Percentiles rank a stretch among this genome's conserved stretches.
These are phyloP conservation scores for Crotalus adamanteus DNA, from an alignment of 2,797 vertebrate genomes.

Conservation along the genomic window DNA sequence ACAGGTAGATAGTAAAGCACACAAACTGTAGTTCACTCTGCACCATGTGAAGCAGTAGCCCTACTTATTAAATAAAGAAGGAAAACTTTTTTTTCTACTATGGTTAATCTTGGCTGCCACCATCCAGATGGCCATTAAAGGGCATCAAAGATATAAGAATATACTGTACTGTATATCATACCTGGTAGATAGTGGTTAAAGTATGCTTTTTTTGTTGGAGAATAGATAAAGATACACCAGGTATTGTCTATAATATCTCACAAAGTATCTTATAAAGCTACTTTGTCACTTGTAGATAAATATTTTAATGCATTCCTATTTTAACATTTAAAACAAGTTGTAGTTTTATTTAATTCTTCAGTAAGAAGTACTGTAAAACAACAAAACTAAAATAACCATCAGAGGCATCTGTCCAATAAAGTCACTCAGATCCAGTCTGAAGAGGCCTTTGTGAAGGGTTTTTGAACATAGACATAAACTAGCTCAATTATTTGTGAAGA, in stretches of 20 bases:
- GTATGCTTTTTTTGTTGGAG: neutral
- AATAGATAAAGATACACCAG: neutral
- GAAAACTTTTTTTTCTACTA: neutral
- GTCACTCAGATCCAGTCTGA: neutral
- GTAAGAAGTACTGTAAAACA: neutral
- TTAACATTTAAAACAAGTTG: neutral
- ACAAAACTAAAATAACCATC: neutral
- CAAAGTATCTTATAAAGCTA: neutral
- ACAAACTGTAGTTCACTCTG: neutral
- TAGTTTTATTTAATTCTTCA: neutral
- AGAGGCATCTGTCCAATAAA: neutral
- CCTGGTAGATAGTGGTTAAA: neutral
- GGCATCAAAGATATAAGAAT: neutral
- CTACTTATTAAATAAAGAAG: neutral
- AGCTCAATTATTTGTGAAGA: neutral
- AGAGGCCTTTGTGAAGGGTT: neutral
- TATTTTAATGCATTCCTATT: neutral
- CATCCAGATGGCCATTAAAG: neutral
- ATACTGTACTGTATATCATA: neutral
- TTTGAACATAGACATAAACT: neutral
- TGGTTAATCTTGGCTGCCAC: neutral
- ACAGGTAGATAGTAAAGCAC: neutral
- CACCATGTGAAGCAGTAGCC: neutral
- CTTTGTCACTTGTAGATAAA: neutral
- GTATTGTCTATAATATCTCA: neutral